Percentiles rank a stretch among this genome's conserved stretches.
Conservation (phyloP, 2,888 invertebrate genomes). For the Aporophyla lueneburgensis region DNA sequence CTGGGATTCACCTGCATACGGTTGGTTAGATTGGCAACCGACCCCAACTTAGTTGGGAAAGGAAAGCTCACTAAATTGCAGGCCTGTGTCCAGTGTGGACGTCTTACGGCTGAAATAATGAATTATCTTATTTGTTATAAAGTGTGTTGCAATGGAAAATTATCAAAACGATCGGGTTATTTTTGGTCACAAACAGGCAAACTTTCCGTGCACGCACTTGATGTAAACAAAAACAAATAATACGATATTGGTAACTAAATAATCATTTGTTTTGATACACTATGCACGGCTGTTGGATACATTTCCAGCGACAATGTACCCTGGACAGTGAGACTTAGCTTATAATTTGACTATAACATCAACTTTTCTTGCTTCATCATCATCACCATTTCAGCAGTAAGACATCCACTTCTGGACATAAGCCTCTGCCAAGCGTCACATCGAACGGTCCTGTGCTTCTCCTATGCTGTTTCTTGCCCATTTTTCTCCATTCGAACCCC, state of each 20-base stretch:
- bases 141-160: slow-evolving; percentile 27
- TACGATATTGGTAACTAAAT: not conserved
- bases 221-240: slow-evolving; percentile 33
- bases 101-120: too few species aligned
- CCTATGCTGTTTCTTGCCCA: not conserved
- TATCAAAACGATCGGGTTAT: slow-evolving; percentile 32
- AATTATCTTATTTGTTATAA: not conserved
- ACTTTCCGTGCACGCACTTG: slow-evolving; percentile 38
- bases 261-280: not conserved
- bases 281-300: not conserved
- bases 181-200: slow-evolving; percentile 5
- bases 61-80: too few species aligned
- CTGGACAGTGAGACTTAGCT: not conserved
- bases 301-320: not conserved
- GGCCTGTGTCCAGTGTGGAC: too few species aligned
- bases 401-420: not conserved
- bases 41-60: too few species aligned
- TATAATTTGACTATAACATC: not conserved
- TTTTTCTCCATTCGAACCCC: too few species aligned
- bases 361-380: not conserved
- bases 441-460: not conserved
- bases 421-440: not conserved
- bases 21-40: too few species aligned
- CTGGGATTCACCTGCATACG: too few species aligned
- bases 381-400: not conserved